Evolutionary conservation across 2,888 invertebrate species (phyloP), one percentile per base, ranked within the genome.

Genomic region (Aplocera efformata): DNA sequence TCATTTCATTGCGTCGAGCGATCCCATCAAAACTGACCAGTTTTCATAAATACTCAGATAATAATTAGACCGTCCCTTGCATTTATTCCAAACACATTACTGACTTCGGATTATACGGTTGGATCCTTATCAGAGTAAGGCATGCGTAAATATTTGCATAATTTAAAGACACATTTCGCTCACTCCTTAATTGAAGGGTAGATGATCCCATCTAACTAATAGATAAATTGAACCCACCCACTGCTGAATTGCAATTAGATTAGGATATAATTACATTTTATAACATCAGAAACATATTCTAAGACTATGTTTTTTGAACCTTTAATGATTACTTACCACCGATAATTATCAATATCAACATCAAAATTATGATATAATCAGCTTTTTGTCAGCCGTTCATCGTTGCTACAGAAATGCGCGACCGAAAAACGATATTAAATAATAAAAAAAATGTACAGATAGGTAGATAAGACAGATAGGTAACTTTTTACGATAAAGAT

Each of bases 141-240:
- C 49, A 46, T 48, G 46, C 38, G 38, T 26, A 11, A 31, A 32
- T 11, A 41, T 49, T 46, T 42, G 36, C 49, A 49, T 49, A 49
- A 42, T 46, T 49, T 35, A 42, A 49, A 42, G 39, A 31, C 42
- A 31, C 30, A 35, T 20, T 43, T 17, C 13, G 13, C 13, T 17
- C 13, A 17, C 30, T 21, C 33, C 4, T 1, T 22, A 22, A 22
- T 22, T 22, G 22, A 22, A 6, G 22, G 22, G 22, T 22, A 5
- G 22, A 22, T 1, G 6, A 41, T 40, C 25, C 33, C 30, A 21
- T 25, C n/a, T 33, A 34, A 22, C 11, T 30, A 20, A 40, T 34
- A 29, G 29, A 20, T 29, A 20, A 39, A 39, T 39, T 32, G 25
- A 40, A 40, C 28, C 22, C 25, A 11, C 17, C 17, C 8, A 30